These are phyloP conservation scores for Apis laboriosa DNA, from an alignment of 1,140 invertebrate genomes.

Conservation along the genomic window DNA sequence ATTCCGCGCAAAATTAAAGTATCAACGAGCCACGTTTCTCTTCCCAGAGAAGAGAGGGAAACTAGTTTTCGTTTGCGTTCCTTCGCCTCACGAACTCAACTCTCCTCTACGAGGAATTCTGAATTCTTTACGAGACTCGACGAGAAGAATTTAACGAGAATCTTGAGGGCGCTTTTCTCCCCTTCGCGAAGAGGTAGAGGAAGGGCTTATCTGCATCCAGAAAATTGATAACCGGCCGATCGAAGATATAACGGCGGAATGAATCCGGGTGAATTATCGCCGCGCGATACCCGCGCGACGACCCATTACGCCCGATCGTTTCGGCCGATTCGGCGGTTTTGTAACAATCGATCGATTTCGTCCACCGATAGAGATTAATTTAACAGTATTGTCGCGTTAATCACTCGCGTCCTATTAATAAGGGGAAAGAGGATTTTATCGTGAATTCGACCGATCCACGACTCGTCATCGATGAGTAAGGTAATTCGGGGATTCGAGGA, in stretches of 20 bases:
- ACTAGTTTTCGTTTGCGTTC: slow-evolving; percentile 46
- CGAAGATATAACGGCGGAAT: slow-evolving; percentile 59
- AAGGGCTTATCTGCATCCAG: slow-evolving; percentile 70
- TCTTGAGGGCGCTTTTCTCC: too few relatives aligned
- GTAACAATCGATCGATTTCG: background rate
- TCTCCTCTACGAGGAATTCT: slow-evolving; percentile 25
- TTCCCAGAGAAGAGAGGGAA: slow-evolving; percentile 43
- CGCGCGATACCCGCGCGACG: too few relatives aligned
- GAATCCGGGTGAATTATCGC: slow-evolving; percentile 1
- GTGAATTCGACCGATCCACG: too few relatives aligned
- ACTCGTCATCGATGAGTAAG: too few relatives aligned
- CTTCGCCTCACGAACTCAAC: background rate
- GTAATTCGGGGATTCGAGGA: too few relatives aligned
- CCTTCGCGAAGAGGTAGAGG: background rate
- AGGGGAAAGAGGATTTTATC: too few relatives aligned
- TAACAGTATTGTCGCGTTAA: background rate
- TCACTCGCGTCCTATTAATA: too few relatives aligned
- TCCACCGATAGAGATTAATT: background rate
- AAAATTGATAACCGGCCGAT: slow-evolving; percentile 72
- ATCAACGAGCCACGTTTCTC: slow-evolving; percentile 56
- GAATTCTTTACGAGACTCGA: slow-evolving; percentile 67
- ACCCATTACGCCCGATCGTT: too few relatives aligned
- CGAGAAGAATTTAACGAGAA: background rate
- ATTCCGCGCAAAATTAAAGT: slow-evolving; percentile 59
- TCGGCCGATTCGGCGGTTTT: background rate